Percentiles rank a stretch among this genome's conserved stretches.
phyloP scores from a whole-genome alignment of 2,888 invertebrate species.

The Physocephala rufipes region DNA sequence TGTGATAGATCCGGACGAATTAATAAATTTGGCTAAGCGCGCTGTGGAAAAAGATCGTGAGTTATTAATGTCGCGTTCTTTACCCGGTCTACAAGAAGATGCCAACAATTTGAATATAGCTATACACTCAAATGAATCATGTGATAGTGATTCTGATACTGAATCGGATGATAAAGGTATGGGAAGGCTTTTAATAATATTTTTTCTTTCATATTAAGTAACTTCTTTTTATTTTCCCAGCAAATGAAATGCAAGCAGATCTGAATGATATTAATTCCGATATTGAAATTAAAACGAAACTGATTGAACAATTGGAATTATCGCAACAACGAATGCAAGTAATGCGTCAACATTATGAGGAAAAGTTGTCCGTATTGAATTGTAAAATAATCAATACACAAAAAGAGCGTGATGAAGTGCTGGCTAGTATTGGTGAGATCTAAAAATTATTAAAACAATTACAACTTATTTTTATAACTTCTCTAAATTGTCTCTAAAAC shows the following conservation, averaged over 20 bases:
- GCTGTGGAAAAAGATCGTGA: slow-evolving; percentile 77
- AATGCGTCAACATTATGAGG: slow-evolving; percentile 91
- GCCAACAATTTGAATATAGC: slow-evolving; percentile 68
- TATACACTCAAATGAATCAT: slow-evolving; percentile 67
- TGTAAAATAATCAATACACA: slow-evolving; percentile 87
- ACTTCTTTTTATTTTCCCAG: slow-evolving; percentile 51
- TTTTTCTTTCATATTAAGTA: neutral
- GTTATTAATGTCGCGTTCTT: slow-evolving; percentile 62
- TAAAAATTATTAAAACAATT: neutral
- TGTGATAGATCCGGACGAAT: slow-evolving; percentile 63
- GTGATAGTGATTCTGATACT: slow-evolving; percentile 69
- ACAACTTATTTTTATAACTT: neutral
- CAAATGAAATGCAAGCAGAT: slow-evolving; percentile 76
- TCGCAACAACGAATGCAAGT: slow-evolving; percentile 86
- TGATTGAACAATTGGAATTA: slow-evolving; percentile 92
- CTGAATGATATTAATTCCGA: slow-evolving; percentile 90
- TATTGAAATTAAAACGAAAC: slow-evolving; percentile 92
- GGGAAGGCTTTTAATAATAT: no score
- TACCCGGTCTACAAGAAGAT: slow-evolving; percentile 67
- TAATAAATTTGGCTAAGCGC: slow-evolving; percentile 81
- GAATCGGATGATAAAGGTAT: slow-evolving; percentile 73
- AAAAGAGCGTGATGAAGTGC: slow-evolving; percentile 88
- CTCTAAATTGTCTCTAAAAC: neutral
- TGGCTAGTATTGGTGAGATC: slow-evolving; percentile 68
- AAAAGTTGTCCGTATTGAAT: slow-evolving; percentile 84